These are phyloP conservation scores for Choloepus hoffmanni DNA, from an alignment of 2,113 vertebrate genomes.

Conservation along the genomic window DNA sequence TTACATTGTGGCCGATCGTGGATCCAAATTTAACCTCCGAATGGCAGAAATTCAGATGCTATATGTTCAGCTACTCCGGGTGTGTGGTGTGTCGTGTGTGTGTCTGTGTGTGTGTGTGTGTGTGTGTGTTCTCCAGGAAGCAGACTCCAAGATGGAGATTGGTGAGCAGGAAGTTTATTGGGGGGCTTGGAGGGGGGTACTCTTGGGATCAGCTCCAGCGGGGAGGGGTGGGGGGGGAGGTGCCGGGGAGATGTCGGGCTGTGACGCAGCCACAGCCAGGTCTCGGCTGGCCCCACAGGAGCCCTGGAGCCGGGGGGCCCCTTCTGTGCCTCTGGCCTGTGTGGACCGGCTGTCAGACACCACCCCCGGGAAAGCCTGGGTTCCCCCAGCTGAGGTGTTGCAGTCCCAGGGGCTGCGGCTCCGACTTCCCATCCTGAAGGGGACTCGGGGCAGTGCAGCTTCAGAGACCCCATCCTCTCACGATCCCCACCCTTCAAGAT, in stretches of 20 bases:
- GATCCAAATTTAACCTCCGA: neutral
- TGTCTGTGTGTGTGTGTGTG: no score
- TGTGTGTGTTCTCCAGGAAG: no score
- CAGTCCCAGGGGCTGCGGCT: neutral
- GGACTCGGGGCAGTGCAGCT: neutral
- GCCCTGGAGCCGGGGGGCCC: neutral
- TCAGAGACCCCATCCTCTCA: neutral
- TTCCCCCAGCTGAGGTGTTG: neutral
- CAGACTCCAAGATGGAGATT: neutral
- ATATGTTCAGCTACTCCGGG: neutral
- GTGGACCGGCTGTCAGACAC: neutral
- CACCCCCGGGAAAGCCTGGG: neutral
- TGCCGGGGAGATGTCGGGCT: fast-evolving
- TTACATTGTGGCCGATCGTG: no score
- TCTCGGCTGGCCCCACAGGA: neutral
- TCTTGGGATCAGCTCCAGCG: neutral
- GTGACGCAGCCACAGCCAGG: fast-evolving
- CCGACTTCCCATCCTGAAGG: neutral
- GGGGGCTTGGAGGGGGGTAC: neutral
- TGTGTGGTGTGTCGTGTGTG: no score
- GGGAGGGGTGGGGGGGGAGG: neutral
- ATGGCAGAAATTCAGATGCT: neutral
- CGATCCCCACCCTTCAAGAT: neutral
- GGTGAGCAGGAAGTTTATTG: neutral
- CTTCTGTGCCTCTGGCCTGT: neutral